Evolutionary conservation across 2,888 invertebrate species (phyloP).

Genomic region (Caenorhabditis angaria): DNA sequence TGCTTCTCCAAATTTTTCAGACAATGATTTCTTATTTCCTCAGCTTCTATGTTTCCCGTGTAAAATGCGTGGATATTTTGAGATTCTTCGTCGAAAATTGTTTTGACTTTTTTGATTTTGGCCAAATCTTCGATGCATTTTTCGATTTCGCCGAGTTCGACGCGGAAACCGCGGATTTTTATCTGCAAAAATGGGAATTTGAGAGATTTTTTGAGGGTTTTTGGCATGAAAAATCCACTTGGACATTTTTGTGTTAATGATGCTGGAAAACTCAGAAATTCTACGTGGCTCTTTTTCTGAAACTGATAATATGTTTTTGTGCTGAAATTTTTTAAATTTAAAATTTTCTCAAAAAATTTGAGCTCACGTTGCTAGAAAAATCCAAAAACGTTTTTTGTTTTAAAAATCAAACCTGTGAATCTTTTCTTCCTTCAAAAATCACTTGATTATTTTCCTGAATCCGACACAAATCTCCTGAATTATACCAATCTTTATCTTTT

Average conservation of each 20-base stretch:
- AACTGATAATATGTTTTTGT: neutral
- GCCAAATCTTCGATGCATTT: slow-evolving; percentile 25
- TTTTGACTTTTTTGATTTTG: slow-evolving; percentile 35
- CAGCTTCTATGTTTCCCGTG: slow-evolving; percentile 4
- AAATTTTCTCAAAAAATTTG: neutral
- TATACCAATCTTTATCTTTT: slow-evolving; percentile 49
- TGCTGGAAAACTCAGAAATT: too few relatives aligned
- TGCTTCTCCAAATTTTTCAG: slow-evolving; percentile 51
- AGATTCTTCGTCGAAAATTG: slow-evolving; percentile 40
- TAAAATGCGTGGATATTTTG: slow-evolving; percentile 52
- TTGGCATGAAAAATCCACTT: too few relatives aligned
- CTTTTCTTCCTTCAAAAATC: slow-evolving; percentile 61
- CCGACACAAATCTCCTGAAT: slow-evolving; percentile 61
- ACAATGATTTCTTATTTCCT: slow-evolving; percentile 37
- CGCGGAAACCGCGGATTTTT: slow-evolving; percentile 67
- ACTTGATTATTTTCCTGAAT: slow-evolving; percentile 39
- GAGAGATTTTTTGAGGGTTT: neutral
- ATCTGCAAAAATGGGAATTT: slow-evolving; percentile 29
- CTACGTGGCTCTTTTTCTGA: neutral
- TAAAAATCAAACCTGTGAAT: slow-evolving; percentile 52
- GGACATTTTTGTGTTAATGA: too few relatives aligned
- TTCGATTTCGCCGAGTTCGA: slow-evolving; percentile 68
- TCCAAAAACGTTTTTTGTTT: neutral
- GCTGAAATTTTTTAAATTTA: neutral
- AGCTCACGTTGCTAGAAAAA: neutral